Base-by-base conservation (phyloP, 2,797 vertebrate genomes). In the Clarias pachynema region DNA sequence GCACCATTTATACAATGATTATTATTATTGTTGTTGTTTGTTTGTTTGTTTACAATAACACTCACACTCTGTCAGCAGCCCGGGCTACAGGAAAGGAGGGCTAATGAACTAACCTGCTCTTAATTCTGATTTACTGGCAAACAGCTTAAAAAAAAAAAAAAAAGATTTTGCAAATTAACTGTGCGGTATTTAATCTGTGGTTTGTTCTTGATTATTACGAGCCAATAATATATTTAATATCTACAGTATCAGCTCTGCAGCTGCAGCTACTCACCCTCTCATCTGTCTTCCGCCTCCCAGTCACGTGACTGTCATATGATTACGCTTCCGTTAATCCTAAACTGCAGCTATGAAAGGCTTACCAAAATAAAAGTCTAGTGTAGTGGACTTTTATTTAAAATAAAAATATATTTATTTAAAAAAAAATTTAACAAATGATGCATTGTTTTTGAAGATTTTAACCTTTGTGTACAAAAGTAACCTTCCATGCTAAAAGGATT, bases 231-330 rank as follows among this genome's bases (percentile, higher is more conserved):
- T 2, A 53, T 4, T 29, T 37, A 40, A 37, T 15, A 22, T 26
- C n/a, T 18, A n/a, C 14, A 5, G 2, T 24, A 24, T 40, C 2
- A n/a, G 12, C 5, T 10, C 0, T 62, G 22, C 8, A 22, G n/a
- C n/a, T 72, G 22, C 81, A 62, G n/a, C 16, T 72, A 69, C 56
- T 78, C 53, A 68, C 82, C 78, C 87, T 84, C 80, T 68, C 80
- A 82, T 80, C 63, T 65, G n/a, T 16, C 18, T 86, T 85, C 68
- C 86, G 84, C 82, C 78, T 87, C 72, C 80, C 72, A 69, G 37
- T 86, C 89, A 89, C 89, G 66, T 90, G 89, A 81, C 62, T 77
- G 80, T 90, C 89, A 89, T 68, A 56, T 87, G 89, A 77, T 2
- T 16, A 37, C 12, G 29, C 10, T 56, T 40, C 60, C 6, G 66